These are phyloP conservation scores for Hippoglossus hippoglossus DNA, from an alignment of 2,797 vertebrate species.

Conservation along the genomic window DNA sequence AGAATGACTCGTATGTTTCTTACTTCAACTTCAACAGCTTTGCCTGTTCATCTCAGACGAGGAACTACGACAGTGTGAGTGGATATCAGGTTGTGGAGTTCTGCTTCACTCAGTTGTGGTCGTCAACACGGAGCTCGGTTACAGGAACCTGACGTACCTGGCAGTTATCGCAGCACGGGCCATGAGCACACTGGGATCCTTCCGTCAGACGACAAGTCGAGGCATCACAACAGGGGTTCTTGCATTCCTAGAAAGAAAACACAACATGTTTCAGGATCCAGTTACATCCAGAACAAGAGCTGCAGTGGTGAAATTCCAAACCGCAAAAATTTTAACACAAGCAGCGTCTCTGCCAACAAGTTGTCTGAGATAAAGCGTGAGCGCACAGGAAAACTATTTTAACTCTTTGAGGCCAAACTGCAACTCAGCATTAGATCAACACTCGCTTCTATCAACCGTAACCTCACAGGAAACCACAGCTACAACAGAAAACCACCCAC, in stretches of 20 bases:
- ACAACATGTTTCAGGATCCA: background rate
- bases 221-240: conserved; percentile 89
- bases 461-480: conserved; percentile 30
- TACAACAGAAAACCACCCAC: too few species aligned
- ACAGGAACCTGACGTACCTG: conserved; percentile 77
- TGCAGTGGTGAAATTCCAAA: background rate
- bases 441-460: background rate
- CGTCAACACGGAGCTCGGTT: background rate
- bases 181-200: conserved; percentile 86
- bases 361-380: conserved; percentile 18
- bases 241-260: conserved; percentile 84
- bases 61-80: too few species aligned
- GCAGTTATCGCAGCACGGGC: conserved; percentile 89
- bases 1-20: too few species aligned
- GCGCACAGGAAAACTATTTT: conserved; percentile 38
- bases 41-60: too few species aligned
- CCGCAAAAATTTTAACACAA: background rate
- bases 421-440: background rate
- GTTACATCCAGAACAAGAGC: background rate
- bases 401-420: conserved; percentile 7
- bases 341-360: conserved; percentile 26
- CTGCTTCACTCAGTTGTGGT: too few species aligned
- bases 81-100: too few species aligned
- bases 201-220: conserved; percentile 85
- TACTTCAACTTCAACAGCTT: too few species aligned